phyloP scores from a whole-genome alignment of 1,140 invertebrate genomes.

The Tetragnatha versicolor region DNA sequence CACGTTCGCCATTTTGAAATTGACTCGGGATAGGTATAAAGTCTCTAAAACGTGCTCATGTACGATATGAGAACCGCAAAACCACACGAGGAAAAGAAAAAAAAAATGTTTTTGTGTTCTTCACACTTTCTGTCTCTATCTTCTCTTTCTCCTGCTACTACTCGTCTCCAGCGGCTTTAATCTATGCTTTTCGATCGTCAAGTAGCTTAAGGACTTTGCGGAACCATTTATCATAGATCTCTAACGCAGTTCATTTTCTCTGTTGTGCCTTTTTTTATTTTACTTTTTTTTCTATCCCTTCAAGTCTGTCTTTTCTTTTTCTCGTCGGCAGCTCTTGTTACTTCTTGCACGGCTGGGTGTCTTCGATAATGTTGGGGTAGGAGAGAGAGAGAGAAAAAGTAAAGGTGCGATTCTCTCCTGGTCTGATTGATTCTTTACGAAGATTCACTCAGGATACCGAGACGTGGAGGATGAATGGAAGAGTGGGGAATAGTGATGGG shows the following conservation, averaged over 20 bases:
- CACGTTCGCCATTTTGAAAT: conserved; percentile 15
- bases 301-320: too few relatives aligned
- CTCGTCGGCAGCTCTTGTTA: too few relatives aligned
- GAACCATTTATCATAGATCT: conserved; percentile 10
- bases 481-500: too few relatives aligned
- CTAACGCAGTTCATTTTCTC: not conserved
- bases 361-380: not conserved
- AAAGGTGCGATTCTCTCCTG: too few relatives aligned
- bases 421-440: conserved; percentile 12
- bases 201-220: conserved; percentile 18
- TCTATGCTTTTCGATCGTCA: conserved; percentile 1
- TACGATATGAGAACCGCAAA: too few relatives aligned
- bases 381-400: not conserved
- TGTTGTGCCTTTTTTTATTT: not conserved
- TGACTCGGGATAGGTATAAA: conserved; percentile 1
- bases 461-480: too few relatives aligned
- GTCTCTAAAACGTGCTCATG: conserved; percentile 7
- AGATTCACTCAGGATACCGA: not conserved
- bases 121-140: too few relatives aligned
- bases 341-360: not conserved
- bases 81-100: too few relatives aligned
- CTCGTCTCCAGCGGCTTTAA: not conserved
- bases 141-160: not conserved
- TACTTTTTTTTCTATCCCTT: too few relatives aligned
- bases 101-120: too few relatives aligned